Evolutionary conservation across 1,140 invertebrate species (phyloP).

Genomic region (Bombus fervidus): DNA sequence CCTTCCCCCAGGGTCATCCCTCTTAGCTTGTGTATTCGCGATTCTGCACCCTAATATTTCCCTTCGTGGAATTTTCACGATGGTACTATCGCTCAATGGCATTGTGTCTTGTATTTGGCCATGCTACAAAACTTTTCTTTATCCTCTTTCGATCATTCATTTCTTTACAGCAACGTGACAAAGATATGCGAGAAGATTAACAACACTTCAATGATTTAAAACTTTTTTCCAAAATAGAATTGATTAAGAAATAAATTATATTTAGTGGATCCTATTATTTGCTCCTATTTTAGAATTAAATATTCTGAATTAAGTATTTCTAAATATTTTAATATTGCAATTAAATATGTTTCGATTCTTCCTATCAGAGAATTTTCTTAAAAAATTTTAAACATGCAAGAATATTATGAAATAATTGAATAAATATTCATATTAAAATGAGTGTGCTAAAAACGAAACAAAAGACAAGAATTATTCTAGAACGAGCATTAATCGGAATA

Average conservation of each 20-base stretch:
- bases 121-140: conserved; percentile 68
- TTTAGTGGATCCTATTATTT: too few relatives aligned
- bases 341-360: too few relatives aligned
- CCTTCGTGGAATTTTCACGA: conserved; percentile 68
- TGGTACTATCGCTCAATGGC: conserved; percentile 66
- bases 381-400: background rate
- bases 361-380: background rate
- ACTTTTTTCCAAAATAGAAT: conserved; percentile 15
- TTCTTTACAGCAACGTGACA: conserved; percentile 32
- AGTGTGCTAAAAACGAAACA: background rate
- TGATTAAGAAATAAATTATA: background rate
- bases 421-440: background rate
- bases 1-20: conserved; percentile 54
- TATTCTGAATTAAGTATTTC: too few relatives aligned
- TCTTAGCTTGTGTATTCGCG: conserved; percentile 62
- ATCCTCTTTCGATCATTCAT: conserved; percentile 48
- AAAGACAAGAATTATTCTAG: background rate
- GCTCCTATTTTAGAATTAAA: too few relatives aligned
- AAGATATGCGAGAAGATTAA: conserved; percentile 20
- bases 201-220: conserved; percentile 64
- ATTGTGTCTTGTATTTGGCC: conserved; percentile 63
- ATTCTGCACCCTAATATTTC: conserved; percentile 73
- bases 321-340: too few relatives aligned
- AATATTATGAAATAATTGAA: background rate
- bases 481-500: background rate